Conservation (phyloP, 1,140 invertebrate species). For the Prorops nasuta region DNA sequence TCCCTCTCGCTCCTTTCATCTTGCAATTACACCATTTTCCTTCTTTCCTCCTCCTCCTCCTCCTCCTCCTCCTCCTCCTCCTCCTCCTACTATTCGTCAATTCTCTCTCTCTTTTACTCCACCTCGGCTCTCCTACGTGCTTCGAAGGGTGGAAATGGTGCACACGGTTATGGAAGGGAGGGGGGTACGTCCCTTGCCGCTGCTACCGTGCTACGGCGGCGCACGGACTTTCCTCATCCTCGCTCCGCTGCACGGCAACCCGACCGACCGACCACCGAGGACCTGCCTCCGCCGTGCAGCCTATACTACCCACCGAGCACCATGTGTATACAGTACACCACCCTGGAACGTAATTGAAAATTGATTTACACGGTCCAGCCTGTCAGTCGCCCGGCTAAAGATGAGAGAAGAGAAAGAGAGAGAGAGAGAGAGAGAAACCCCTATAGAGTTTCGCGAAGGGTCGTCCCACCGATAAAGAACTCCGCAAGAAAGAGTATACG, state of each 20-base stretch:
- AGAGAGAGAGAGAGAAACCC: slow-evolving; percentile 24
- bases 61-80: slow-evolving; percentile 9
- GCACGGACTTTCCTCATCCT: slow-evolving; percentile 21
- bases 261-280: slow-evolving; percentile 17
- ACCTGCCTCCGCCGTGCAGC: slow-evolving; percentile 13
- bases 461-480: background rate
- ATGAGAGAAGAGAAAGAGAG: slow-evolving; percentile 33
- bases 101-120: too few species aligned
- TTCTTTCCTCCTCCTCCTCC: slow-evolving; percentile 8
- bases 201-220: too few species aligned
- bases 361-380: slow-evolving; percentile 56
- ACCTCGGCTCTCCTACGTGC: too few species aligned
- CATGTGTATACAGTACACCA: slow-evolving; percentile 37
- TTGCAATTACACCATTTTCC: slow-evolving; percentile 3
- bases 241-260: slow-evolving; percentile 23
- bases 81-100: too few species aligned
- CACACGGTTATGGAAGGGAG: slow-evolving; percentile 7
- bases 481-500: slow-evolving; percentile 6
- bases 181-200: slow-evolving; percentile 16
- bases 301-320: too few species aligned
- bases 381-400: slow-evolving; percentile 47
- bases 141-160: too few species aligned
- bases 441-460: background rate
- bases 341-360: slow-evolving; percentile 55
- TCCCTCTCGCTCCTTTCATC: slow-evolving; percentile 8